These are phyloP conservation scores for Cyphomyrus plagiostoma DNA, from an alignment of 2,113 vertebrate genomes.

Conservation along the genomic window DNA sequence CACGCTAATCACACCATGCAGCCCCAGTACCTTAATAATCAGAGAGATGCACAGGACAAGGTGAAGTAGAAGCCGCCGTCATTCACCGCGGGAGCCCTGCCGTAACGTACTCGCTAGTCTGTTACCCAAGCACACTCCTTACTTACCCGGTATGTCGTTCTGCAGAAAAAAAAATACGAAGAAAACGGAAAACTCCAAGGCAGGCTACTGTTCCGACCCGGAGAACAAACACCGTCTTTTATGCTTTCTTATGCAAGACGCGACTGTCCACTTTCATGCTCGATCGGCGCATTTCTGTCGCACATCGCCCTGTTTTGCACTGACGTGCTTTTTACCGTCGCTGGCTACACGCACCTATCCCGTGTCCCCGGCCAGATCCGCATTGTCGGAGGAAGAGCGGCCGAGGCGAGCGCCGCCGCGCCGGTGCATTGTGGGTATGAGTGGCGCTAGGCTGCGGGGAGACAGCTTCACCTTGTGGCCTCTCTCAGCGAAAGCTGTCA, in stretches of 20 bases:
- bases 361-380: slow-evolving; percentile 51
- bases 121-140: neutral
- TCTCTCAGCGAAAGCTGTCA: neutral
- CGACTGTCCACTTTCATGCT: neutral
- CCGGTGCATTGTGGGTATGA: slow-evolving; percentile 52
- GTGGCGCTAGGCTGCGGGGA: neutral
- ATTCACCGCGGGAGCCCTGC: neutral
- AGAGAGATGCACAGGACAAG: neutral
- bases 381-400: slow-evolving; percentile 51
- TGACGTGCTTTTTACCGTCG: neutral
- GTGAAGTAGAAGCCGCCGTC: neutral
- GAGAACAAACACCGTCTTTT: too few species aligned
- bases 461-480: slow-evolving; percentile 35
- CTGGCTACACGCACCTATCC: slow-evolving; percentile 31
- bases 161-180: neutral
- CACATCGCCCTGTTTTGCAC: neutral
- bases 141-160: slow-evolving; percentile 50
- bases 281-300: too few species aligned
- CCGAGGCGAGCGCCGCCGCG: slow-evolving; percentile 46
- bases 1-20: neutral
- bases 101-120: neutral
- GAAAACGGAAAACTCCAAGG: neutral
- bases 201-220: neutral
- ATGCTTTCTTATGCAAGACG: neutral
- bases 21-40: neutral